phyloP scores from a whole-genome alignment of 2,888 invertebrate species.

The Melieria omissa region DNA sequence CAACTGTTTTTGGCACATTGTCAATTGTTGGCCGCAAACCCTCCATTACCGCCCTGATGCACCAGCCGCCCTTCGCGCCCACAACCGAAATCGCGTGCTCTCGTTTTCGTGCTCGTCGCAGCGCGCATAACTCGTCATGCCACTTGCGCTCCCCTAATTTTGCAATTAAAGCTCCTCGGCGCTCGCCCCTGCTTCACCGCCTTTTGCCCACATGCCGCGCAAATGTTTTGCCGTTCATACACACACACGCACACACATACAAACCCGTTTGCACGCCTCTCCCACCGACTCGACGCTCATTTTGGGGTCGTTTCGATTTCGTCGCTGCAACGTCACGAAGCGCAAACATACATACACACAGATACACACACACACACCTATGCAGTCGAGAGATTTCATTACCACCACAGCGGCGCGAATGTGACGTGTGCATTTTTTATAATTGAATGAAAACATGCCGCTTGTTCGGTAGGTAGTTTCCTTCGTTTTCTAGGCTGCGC shows the following conservation, averaged over 20 bases:
- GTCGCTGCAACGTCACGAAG: neutral
- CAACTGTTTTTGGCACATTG: no score
- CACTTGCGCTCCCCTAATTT: no score
- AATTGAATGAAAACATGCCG: conserved; percentile 39
- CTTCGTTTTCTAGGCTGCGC: no score
- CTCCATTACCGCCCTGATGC: no score
- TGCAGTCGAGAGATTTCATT: conserved; percentile 7
- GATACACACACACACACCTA: conserved; percentile 10
- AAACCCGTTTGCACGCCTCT: neutral
- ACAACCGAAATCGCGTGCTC: neutral
- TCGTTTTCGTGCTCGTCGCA: neutral
- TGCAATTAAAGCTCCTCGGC: no score
- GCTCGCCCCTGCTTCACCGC: no score
- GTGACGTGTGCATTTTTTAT: conserved; percentile 44
- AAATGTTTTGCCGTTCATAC: neutral
- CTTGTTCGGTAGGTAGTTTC: neutral
- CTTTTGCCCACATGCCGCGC: no score
- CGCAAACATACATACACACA: neutral
- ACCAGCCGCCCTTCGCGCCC: no score
- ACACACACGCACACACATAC: conserved; percentile 1
- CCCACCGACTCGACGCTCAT: neutral
- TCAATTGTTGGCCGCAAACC: no score
- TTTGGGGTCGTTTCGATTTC: neutral
- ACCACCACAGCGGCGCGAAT: conserved; percentile 40
- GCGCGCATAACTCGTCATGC: no score